phyloP scores from a whole-genome alignment of 2,797 vertebrate genomes.

The Buceros bicornis region DNA sequence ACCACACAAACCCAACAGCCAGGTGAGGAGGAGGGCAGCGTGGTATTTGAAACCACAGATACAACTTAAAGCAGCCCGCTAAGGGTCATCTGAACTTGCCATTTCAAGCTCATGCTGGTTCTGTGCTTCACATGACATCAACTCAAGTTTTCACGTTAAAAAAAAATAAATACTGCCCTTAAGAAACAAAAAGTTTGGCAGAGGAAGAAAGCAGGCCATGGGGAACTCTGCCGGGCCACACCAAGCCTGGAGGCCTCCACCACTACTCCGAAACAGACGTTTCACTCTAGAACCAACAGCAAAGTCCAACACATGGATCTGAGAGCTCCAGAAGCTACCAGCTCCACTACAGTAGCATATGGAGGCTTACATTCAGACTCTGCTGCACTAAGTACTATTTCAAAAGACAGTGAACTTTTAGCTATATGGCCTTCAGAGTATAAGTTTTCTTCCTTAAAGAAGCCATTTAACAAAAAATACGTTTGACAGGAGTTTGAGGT shows the following conservation, averaged over 20 bases:
- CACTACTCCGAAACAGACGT: background rate
- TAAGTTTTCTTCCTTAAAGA: background rate
- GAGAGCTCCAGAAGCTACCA: background rate
- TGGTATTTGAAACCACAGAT: background rate
- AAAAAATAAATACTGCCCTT: background rate
- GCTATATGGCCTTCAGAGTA: background rate
- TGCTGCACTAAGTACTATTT: background rate
- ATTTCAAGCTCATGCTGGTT: background rate
- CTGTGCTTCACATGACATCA: background rate
- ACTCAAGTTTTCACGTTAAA: background rate
- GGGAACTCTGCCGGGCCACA: background rate
- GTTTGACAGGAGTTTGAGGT: background rate
- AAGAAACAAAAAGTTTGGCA: background rate
- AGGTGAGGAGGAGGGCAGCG: background rate
- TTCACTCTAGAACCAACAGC: background rate
- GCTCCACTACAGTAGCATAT: fast-evolving
- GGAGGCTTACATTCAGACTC: background rate
- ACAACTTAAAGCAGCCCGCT: background rate
- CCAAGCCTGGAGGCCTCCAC: background rate
- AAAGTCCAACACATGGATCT: background rate
- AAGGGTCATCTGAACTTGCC: background rate
- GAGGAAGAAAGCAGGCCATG: background rate
- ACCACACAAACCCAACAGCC: background rate
- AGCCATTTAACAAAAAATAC: background rate
- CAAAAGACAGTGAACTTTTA: background rate